Percentiles rank a stretch among this genome's conserved stretches.
Conservation (phyloP, 2,113 vertebrate genomes). For the Anguilla rostrata region DNA sequence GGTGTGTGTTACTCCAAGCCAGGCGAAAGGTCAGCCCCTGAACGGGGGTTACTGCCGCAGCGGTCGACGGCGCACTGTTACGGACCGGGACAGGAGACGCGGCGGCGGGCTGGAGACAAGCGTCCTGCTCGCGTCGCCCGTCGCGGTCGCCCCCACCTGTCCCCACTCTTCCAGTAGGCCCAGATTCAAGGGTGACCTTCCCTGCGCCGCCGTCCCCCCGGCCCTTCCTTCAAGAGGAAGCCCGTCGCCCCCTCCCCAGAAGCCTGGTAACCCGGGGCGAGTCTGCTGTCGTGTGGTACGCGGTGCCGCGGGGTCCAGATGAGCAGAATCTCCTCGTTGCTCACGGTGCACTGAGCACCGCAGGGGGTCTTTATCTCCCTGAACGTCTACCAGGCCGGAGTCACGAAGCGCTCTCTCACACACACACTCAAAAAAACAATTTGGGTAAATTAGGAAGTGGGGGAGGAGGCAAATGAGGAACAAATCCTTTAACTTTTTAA, state of each 20-base stretch:
- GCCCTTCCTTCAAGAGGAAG: too few relatives aligned
- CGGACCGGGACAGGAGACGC: too few relatives aligned
- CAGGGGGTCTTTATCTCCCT: conserved; percentile 61
- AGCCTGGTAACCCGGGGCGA: neutral
- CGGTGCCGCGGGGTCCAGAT: conserved; percentile 58
- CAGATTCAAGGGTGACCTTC: conserved; percentile 64
- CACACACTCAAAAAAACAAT: conserved; percentile 24
- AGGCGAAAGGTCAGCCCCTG: neutral
- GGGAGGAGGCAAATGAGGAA: conserved; percentile 38
- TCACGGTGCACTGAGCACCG: conserved; percentile 67
- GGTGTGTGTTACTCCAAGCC: neutral
- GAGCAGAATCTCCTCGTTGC: conserved; percentile 64
- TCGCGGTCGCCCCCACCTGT: neutral
- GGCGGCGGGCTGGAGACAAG: neutral
- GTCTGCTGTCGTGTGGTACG: conserved; percentile 53
- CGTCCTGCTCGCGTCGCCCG: neutral
- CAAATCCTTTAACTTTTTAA: conserved; percentile 59
- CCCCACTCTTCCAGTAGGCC: too few relatives aligned
- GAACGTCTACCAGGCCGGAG: conserved; percentile 67
- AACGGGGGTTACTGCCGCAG: neutral
- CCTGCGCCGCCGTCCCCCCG: conserved; percentile 55
- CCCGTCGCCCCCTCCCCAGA: neutral
- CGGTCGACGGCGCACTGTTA: neutral
- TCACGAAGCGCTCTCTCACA: conserved; percentile 59
- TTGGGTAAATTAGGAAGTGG: conserved; percentile 46